These are phyloP conservation scores for Drosophila macrospina DNA, from an alignment of 2,888 invertebrate species.

Conservation along the genomic window DNA sequence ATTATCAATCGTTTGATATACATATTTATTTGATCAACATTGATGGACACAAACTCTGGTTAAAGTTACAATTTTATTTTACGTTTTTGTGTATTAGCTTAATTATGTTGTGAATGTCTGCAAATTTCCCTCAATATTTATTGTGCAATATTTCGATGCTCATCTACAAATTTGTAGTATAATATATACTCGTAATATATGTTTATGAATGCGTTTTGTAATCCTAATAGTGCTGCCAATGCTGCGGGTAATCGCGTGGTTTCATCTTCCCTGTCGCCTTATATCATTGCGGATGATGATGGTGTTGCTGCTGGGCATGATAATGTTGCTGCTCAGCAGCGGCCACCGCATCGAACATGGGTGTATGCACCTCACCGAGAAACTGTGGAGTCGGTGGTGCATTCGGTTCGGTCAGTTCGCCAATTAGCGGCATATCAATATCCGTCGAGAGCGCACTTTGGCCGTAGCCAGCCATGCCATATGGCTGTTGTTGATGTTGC, in stretches of 20 bases:
- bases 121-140: conserved; percentile 41
- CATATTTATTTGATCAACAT: not conserved
- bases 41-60: conserved; percentile 11
- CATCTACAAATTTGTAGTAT: conserved; percentile 49
- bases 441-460: conserved; percentile 69
- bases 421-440: conserved; percentile 83
- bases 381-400: conserved; percentile 82
- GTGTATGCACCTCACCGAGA: conserved; percentile 82
- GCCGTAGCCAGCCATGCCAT: conserved; percentile 60
- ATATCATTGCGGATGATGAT: conserved; percentile 76
- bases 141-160: conserved; percentile 57
- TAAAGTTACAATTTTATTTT: conserved; percentile 42
- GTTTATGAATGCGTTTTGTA: conserved; percentile 26
- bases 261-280: conserved; percentile 69
- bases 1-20: not conserved
- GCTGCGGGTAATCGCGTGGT: conserved; percentile 75
- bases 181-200: conserved; percentile 43
- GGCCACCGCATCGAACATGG: conserved; percentile 83
- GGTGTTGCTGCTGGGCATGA: conserved; percentile 80
- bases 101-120: conserved; percentile 23
- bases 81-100: conserved; percentile 20
- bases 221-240: conserved; percentile 77
- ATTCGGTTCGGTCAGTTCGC: conserved; percentile 81
- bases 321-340: conserved; percentile 83
- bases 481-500: conserved; percentile 73